phyloP scores from a whole-genome alignment of 2,797 vertebrate genomes.

The Leucoraja ocellata region DNA sequence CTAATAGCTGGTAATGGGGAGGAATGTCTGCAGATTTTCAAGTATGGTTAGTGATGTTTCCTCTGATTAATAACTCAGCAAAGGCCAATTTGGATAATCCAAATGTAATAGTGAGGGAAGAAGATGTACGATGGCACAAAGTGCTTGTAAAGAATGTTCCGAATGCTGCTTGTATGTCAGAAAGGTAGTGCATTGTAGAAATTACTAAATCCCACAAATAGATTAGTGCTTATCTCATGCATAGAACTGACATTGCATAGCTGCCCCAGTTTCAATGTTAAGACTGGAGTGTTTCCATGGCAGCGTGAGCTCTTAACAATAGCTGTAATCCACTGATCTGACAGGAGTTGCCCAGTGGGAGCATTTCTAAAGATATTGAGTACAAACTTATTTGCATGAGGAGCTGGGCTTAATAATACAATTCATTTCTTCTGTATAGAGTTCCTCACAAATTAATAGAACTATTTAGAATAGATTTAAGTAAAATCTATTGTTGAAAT shows the following conservation, averaged over 20 bases:
- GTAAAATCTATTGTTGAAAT: background rate
- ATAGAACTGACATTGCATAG: slow-evolving; percentile 21
- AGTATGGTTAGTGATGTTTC: background rate
- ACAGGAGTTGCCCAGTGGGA: slow-evolving; percentile 33
- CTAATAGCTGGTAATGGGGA: too few relatives aligned
- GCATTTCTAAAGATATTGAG: slow-evolving; percentile 37
- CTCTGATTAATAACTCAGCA: background rate
- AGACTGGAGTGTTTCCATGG: slow-evolving; percentile 8
- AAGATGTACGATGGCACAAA: background rate
- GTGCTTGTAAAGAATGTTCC: background rate
- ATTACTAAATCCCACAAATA: slow-evolving; percentile 15
- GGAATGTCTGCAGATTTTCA: background rate
- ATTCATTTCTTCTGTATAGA: slow-evolving; percentile 23
- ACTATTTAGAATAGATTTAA: slow-evolving; percentile 32
- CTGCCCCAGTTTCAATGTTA: slow-evolving; percentile 27
- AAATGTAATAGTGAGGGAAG: background rate
- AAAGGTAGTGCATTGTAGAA: background rate
- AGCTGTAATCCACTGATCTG: slow-evolving; percentile 36
- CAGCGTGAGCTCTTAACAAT: slow-evolving; percentile 32
- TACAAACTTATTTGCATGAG: slow-evolving; percentile 27
- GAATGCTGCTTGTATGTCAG: background rate
- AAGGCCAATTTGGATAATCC: background rate
- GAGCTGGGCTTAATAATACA: slow-evolving; percentile 22
- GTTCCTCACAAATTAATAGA: slow-evolving; percentile 30
- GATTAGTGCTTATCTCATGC: slow-evolving; percentile 18